Evolutionary conservation across 1,140 invertebrate genomes (phyloP), one percentile per base, ranked within the genome.

Genomic region (Gonioctena quinquepunctata): DNA sequence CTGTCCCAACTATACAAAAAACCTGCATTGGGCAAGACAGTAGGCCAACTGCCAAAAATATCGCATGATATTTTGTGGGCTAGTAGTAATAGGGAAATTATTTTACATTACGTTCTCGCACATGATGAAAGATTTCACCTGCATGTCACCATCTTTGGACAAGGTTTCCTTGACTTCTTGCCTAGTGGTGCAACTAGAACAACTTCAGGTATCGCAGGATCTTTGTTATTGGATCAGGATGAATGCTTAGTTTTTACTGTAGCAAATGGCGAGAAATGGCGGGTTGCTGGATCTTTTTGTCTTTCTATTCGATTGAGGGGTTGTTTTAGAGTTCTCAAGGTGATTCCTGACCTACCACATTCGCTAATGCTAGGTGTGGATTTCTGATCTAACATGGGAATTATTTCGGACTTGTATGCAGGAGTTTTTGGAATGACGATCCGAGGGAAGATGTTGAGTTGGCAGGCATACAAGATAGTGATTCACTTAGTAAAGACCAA

Each of bases 341-440:
- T 60, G 3, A 13, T 60, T n/a, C 25, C 25, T n/a, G 56, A 60
- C 2, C n/a, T 60, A n/a, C 8, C 11, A 23, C 56, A 27, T 48
- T 1, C 21, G 27, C 59, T 69, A 11, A 64, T 69, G 26, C 27
- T 65, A 23, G 68, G 68, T 19, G 18, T 42, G 13, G 68, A 69
- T 22, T 69, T 69, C 57, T 69, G 67, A 48, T 7, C 16, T 11
- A 3, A 18, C 8, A 69, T 63, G 42, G 59, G 48, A 7, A 62
- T 69, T 19, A 42, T 69, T n/a, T 59, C 67, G 11, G 49, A 69
- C 23, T 21, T 63, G 13, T n/a, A 57, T 28, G n/a, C n/a, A 16
- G 49, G 49, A 0, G 67, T 6, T 69, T 69, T 28, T 50, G 57
- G 8, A 16, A 48, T 11, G 18, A 22, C 2, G 8, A 13, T 19